A percentile compares a stretch with the other conserved stretches of the same genome.
Evolutionary conservation across 2,797 vertebrate species (phyloP).

Genomic region (Siniperca undulata): DNA sequence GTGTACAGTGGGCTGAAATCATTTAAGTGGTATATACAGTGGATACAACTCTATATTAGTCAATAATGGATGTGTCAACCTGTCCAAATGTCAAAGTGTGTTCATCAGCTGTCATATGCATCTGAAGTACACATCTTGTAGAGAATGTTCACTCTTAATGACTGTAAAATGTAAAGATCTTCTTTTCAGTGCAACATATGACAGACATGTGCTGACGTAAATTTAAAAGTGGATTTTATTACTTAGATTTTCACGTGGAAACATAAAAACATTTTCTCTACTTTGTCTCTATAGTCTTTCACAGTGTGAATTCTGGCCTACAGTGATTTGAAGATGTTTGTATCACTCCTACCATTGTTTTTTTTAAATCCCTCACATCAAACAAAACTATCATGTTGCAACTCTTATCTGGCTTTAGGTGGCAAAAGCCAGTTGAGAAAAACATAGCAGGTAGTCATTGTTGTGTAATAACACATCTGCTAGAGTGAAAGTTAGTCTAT

Average conservation of each 20-base stretch:
- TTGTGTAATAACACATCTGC: conserved; percentile 38
- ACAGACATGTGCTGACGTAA: neutral
- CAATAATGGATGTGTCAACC: neutral
- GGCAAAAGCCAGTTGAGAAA: conserved; percentile 23
- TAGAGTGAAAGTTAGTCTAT: conserved; percentile 34
- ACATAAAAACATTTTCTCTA: neutral
- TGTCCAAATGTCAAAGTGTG: conserved; percentile 9
- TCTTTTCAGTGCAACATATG: neutral
- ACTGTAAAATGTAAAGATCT: neutral
- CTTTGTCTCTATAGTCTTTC: conserved; percentile 13
- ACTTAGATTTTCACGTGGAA: neutral
- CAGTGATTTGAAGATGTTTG: conserved; percentile 40
- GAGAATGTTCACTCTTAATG: neutral
- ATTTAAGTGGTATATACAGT: neutral
- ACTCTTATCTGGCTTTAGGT: conserved; percentile 36
- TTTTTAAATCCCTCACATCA: conserved; percentile 36
- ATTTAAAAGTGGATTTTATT: neutral
- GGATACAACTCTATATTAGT: conserved; percentile 5
- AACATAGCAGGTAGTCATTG: conserved; percentile 50
- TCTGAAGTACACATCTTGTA: neutral
- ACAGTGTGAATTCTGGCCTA: conserved; percentile 22
- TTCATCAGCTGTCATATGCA: conserved; percentile 9
- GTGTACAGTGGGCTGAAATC: conserved; percentile 30
- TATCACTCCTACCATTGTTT: conserved; percentile 2
- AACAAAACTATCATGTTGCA: conserved; percentile 40